Evolutionary conservation across 2,888 invertebrate genomes (phyloP).

Genomic region (Tenthredo amoena): DNA sequence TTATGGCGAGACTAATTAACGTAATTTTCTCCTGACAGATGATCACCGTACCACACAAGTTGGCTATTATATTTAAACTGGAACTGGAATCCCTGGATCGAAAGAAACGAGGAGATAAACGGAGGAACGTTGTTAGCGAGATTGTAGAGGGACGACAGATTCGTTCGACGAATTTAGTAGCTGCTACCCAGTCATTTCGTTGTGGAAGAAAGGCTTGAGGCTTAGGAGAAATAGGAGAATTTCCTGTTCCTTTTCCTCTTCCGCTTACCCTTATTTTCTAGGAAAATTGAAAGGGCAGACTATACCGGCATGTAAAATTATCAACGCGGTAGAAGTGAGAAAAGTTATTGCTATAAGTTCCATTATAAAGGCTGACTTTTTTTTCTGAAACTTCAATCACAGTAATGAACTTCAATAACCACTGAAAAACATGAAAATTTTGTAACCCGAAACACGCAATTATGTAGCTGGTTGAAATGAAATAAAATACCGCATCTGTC

Average conservation of each 20-base stretch:
- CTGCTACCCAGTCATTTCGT: background rate
- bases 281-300: background rate
- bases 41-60: background rate
- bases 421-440: background rate
- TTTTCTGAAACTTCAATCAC: background rate
- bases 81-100: background rate
- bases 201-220: background rate
- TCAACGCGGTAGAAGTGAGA: background rate
- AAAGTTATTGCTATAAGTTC: background rate
- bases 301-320: background rate
- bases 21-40: background rate
- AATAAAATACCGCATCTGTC: background rate
- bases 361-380: background rate
- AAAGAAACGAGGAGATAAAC: conserved; percentile 44
- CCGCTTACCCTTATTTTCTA: background rate
- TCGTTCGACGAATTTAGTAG: conserved; percentile 32
- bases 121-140: conserved; percentile 26
- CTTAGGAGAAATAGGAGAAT: background rate
- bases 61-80: background rate
- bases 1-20: background rate
- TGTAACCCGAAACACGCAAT: background rate
- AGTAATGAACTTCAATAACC: background rate
- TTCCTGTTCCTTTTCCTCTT: background rate
- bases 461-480: background rate
- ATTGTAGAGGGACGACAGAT: conserved; percentile 15